Base-by-base conservation (phyloP, 2,888 invertebrate species). In the Trisateles emortualis region DNA sequence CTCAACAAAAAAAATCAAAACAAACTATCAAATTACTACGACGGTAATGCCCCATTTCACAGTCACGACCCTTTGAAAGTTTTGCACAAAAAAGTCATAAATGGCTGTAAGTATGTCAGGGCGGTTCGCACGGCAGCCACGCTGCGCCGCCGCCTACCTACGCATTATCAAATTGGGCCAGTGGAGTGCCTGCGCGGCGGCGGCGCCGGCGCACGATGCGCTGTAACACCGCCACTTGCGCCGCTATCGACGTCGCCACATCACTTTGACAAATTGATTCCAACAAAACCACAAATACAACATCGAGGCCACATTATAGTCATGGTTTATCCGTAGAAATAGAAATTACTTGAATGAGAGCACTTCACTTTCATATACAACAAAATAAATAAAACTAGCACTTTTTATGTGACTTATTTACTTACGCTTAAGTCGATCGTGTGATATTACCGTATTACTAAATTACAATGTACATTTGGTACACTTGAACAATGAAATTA, bases 11-110 rank as follows among this genome's bases (percentile, higher is more conserved):
- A 73, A 77, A 75, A 65, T 73, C 76, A 84, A 83, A 86, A 83
- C 79, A 81, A 85, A 84, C 80, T 79, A 74, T 80, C 74, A 72
- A 80, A 83, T 83, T 79, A 82, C 62, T 58, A 59, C 56, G 56
- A 64, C 76, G 74, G 83, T 88, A 88, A 88, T 86, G 84, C 86
- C 87, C 85, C 84, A 90, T 87, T 90, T 86, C 88, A 86, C 83
- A 84, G 89, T 90, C 90, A 90, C 91, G 92, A 90, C 81, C 83
- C 86, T 79, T 79, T 72, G 68, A 78, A 72, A 80, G 81, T 83
- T 85, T 86, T 83, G 81, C 79, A 84, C 81, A 71, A 66, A 86
- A 85, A 87, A 81, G 76, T 79, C 64, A 69, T 78, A 79, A 82
- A 79, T 72, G 68, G 53, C 65, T 43, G 59, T 77, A 89, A 89